Percentiles rank a stretch among this genome's conserved stretches.
Evolutionary conservation across 2,113 vertebrate species (phyloP).

Genomic region (Felis chaus): DNA sequence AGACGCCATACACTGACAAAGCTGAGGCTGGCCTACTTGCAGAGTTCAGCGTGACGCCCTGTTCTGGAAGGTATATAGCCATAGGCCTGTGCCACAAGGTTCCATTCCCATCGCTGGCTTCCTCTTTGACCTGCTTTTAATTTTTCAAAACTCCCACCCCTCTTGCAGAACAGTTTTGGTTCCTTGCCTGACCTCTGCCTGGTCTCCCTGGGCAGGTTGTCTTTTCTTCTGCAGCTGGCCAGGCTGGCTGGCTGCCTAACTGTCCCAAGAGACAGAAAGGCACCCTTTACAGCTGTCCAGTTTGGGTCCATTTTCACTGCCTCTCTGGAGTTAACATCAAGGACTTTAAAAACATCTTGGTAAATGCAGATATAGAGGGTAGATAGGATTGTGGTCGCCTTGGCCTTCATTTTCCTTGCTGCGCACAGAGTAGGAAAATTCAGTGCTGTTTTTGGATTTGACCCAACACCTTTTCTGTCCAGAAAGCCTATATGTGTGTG

Average conservation of each 20-base stretch:
- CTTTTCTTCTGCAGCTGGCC: constrained; percentile 47
- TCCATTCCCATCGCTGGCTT: background rate
- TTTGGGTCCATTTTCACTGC: constrained; percentile 61
- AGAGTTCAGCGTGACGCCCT: background rate
- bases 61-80: background rate
- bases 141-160: constrained; percentile 36
- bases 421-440: constrained; percentile 79
- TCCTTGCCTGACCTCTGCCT: constrained; percentile 55
- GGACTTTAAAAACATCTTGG: constrained; percentile 69
- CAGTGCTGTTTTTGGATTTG: constrained; percentile 79
- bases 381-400: constrained; percentile 81
- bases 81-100: background rate
- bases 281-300: constrained; percentile 56
- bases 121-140: constrained; percentile 51
- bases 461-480: constrained; percentile 77
- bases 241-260: constrained; percentile 36
- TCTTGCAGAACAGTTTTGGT: constrained; percentile 33
- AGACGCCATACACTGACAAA: background rate
- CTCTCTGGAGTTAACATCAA: constrained; percentile 71
- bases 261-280: constrained; percentile 62
- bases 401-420: constrained; percentile 78
- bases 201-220: constrained; percentile 39
- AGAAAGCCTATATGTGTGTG: constrained; percentile 1
- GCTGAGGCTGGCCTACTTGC: background rate
- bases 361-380: constrained; percentile 76